Conservation (phyloP, 2,888 invertebrate genomes). For the Fragum sueziense region DNA sequence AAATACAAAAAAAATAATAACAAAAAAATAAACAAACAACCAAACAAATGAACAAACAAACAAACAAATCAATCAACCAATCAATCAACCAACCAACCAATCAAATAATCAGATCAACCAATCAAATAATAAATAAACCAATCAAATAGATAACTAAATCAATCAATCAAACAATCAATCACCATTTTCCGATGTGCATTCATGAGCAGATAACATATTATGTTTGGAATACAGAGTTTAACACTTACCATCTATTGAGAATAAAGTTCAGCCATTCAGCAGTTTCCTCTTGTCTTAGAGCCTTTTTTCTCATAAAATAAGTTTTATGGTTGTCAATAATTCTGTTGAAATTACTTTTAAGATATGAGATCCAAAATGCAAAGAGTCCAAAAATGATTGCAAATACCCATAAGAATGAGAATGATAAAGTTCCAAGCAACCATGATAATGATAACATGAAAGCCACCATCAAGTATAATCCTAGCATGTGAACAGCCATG, state of each 20-base stretch:
- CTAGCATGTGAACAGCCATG: slow-evolving; percentile 69
- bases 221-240: too few species aligned
- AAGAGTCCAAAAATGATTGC: slow-evolving; percentile 75
- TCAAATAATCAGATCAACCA: too few species aligned
- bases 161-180: too few species aligned
- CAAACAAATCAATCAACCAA: too few species aligned
- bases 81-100: too few species aligned
- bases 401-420: slow-evolving; percentile 80
- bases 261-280: slow-evolving; percentile 85
- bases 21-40: too few species aligned
- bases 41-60: too few species aligned
- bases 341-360: slow-evolving; percentile 73
- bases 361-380: slow-evolving; percentile 78
- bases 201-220: too few species aligned
- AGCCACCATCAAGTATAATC: slow-evolving; percentile 78
- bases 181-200: too few species aligned
- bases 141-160: too few species aligned
- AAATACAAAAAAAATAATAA: too few species aligned
- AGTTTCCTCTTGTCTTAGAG: slow-evolving; percentile 84
- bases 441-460: slow-evolving; percentile 73
- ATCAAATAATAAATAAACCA: too few species aligned
- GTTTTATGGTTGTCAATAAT: slow-evolving; percentile 76
- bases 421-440: slow-evolving; percentile 74
- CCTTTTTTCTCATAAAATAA: slow-evolving; percentile 83
- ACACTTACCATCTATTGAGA: slow-evolving; percentile 84